phyloP scores from a whole-genome alignment of 2,113 vertebrate species.

The Cacatua alba region DNA sequence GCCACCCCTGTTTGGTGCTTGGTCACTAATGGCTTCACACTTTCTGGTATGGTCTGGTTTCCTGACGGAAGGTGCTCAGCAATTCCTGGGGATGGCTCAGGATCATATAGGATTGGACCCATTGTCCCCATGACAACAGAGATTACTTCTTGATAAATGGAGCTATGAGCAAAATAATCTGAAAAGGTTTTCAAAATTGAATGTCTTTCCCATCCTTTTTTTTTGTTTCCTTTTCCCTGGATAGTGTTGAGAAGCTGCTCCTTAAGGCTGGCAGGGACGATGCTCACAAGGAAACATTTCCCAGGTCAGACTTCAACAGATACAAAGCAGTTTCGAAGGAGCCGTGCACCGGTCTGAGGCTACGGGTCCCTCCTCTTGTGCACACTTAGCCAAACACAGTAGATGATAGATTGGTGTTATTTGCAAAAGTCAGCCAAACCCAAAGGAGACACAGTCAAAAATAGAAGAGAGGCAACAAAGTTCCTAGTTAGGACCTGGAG shows the following conservation, averaged over 20 bases:
- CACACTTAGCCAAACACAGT: fast-evolving
- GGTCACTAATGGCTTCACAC: background rate
- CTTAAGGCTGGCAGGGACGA: background rate
- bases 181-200: background rate
- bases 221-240: background rate
- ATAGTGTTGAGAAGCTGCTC: too few species aligned
- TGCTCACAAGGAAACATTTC: background rate
- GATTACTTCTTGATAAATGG: background rate
- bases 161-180: background rate
- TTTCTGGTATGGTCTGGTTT: fast-evolving
- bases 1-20: background rate
- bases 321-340: background rate
- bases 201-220: background rate
- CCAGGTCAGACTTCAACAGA: background rate
- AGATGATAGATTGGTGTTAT: background rate
- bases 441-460: background rate
- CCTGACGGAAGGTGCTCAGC: fast-evolving
- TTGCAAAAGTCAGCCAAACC: background rate
- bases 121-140: background rate
- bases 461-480: fast-evolving
- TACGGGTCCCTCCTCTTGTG: background rate
- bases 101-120: fast-evolving
- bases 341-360: fast-evolving
- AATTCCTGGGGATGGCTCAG: fast-evolving
- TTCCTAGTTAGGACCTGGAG: background rate